Evolutionary conservation across 1,140 invertebrate species (phyloP), one percentile per base, ranked within the genome.

Genomic region (Philotrypesis tridentata): DNA sequence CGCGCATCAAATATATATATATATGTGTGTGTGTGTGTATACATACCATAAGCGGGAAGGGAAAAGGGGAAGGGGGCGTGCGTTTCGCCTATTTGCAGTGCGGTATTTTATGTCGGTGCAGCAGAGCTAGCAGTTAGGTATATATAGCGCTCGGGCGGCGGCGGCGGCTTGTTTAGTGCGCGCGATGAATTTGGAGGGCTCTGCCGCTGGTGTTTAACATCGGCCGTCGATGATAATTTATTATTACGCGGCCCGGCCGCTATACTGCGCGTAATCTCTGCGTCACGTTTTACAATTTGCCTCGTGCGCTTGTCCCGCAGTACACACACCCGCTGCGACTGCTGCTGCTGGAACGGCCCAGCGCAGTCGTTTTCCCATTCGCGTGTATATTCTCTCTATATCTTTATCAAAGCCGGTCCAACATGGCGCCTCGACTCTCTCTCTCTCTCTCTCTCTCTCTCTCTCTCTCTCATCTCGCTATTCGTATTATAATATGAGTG

Each of bases 181-280:
- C 43, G 48, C 21, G 48, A 68, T 84, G 71, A 82, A 84, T 84
- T 85, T 82, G 75, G 75, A 40, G 80, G 61, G 65, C 78, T 7
- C 23, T 48, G 40, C 33, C 37, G 61, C 74, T 27, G 78, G 83
- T 84, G 82, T 88, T 89, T 87, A 88, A 89, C 86, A 86, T 87
- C 80, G 80, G 71, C 82, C 83, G 87, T 86, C 87, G 85, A 89
- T 88, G 86, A 88, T 88, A 89, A 89, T 90, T 89, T 89, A 89
- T 90, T 89, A 86, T 87, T 86, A 87, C 65, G 31, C 33, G 33
- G 4, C 65, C n/a, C 29, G 37, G 73, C 82, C 75, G 83, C 70
- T 86, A 85, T 85, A 86, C 83, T 82, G 31, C 63, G 80, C 83
- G 85, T 89, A 89, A 90, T 90, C 88, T 90, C 88, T 87, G 87